Percentiles rank a stretch among this genome's conserved stretches.
phyloP scores from a whole-genome alignment of 2,113 vertebrate species.

The Muntiacus muntjak region DNA sequence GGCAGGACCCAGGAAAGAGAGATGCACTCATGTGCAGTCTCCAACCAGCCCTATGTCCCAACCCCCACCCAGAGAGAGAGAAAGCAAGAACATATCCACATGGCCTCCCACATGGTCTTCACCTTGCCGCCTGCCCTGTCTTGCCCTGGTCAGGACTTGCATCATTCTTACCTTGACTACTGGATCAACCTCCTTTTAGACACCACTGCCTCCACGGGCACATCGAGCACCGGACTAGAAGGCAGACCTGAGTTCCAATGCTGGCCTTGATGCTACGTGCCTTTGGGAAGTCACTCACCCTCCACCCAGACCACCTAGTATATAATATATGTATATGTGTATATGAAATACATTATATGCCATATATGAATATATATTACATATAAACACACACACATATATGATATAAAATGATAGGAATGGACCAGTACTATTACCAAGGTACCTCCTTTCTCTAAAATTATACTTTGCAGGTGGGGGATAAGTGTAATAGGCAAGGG shows the following conservation, averaged over 20 bases:
- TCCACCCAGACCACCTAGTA: background rate
- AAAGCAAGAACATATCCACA: background rate
- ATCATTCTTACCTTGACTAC: background rate
- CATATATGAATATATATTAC: background rate
- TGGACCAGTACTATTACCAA: background rate
- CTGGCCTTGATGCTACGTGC: background rate
- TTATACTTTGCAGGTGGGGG: background rate
- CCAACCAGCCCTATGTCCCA: slow-evolving; percentile 59
- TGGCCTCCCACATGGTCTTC: background rate
- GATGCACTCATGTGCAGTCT: slow-evolving; percentile 65
- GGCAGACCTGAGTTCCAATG: background rate
- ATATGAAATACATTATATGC: background rate
- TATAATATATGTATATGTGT: background rate
- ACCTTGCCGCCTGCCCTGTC: background rate
- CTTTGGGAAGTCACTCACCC: background rate
- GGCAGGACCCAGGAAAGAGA: slow-evolving; percentile 75
- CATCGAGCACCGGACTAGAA: background rate
- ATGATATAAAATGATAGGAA: background rate
- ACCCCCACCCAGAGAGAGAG: slow-evolving; percentile 46
- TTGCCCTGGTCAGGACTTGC: background rate
- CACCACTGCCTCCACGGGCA: background rate
- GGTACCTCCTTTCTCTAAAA: background rate
- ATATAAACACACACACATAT: background rate
- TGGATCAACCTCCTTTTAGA: background rate
- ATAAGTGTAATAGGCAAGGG: background rate